phyloP scores from a whole-genome alignment of 2,113 vertebrate species.

The cat (Felis catus) region DNA sequence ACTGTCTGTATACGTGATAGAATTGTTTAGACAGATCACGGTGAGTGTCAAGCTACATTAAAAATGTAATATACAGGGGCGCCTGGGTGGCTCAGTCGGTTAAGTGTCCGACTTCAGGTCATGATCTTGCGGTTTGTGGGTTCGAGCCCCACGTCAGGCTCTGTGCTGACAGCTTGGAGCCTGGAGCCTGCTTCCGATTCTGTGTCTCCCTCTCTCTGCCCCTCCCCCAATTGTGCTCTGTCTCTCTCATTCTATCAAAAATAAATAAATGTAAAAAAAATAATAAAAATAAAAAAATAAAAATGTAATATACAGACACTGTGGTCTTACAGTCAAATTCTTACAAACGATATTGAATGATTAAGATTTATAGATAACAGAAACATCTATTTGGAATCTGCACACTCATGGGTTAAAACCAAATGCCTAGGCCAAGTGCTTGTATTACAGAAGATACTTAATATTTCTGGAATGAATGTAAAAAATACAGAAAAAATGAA shows the following conservation, averaged over 20 bases:
- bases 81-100: too few species aligned
- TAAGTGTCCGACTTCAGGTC: too few species aligned
- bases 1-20: not conserved
- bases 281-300: not conserved
- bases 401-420: not conserved
- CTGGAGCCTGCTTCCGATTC: too few species aligned
- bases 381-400: not conserved
- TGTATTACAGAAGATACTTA: not conserved
- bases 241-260: too few species aligned
- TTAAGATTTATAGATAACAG: not conserved
- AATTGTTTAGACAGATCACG: not conserved
- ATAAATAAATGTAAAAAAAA: too few species aligned
- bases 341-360: not conserved
- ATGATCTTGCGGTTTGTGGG: too few species aligned
- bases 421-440: not conserved
- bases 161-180: too few species aligned
- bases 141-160: too few species aligned
- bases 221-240: too few species aligned
- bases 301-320: not conserved
- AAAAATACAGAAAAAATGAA: not conserved
- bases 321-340: not conserved
- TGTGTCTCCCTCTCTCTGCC: too few species aligned
- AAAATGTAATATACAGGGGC: not conserved
- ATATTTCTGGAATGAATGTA: not conserved
- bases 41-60: not conserved